Conservation (phyloP, 2,888 invertebrate species). For the Athripsodes cinereus region DNA sequence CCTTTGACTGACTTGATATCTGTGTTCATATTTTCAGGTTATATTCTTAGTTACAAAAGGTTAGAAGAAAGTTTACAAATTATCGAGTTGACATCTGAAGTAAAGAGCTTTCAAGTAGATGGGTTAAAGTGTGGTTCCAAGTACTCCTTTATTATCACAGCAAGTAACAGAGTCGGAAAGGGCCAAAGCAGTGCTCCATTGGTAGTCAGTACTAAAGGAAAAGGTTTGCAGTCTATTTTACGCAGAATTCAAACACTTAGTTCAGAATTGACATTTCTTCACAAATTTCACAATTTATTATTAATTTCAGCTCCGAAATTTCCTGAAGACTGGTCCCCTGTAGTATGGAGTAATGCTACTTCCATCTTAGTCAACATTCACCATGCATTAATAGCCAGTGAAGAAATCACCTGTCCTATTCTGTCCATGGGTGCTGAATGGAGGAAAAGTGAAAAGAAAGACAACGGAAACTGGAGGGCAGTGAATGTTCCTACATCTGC, state of each 20-base stretch:
- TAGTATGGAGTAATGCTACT: slow-evolving; percentile 48
- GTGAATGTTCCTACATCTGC: slow-evolving; percentile 29
- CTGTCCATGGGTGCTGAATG: slow-evolving; percentile 45
- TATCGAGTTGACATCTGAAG: slow-evolving; percentile 58
- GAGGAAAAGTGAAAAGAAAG: slow-evolving; percentile 36
- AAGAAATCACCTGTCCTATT: slow-evolving; percentile 40
- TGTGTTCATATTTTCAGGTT: slow-evolving; percentile 38
- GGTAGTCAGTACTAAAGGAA: slow-evolving; percentile 64
- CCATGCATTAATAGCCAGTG: slow-evolving; percentile 32
- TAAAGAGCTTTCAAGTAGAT: slow-evolving; percentile 57
- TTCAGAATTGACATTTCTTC: too few relatives aligned
- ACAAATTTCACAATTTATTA: too few relatives aligned
- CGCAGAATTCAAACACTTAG: too few relatives aligned
- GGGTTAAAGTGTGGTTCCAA: slow-evolving; percentile 66
- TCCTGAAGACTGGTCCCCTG: slow-evolving; percentile 32
- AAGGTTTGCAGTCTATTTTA: too few relatives aligned
- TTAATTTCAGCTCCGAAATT: slow-evolving; percentile 23
- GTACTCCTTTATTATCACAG: slow-evolving; percentile 64
- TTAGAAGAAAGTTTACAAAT: slow-evolving; percentile 57
- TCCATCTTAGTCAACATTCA: slow-evolving; percentile 44
- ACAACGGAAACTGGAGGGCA: slow-evolving; percentile 39
- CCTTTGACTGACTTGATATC: too few relatives aligned
- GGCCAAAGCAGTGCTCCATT: slow-evolving; percentile 61
- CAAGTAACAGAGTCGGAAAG: slow-evolving; percentile 65
- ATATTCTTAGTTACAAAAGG: slow-evolving; percentile 53